A percentile compares a stretch with the other conserved stretches of the same genome.
These are phyloP conservation scores for Hydriomena furcata DNA, from an alignment of 2,888 invertebrate genomes.

Conservation along the genomic window DNA sequence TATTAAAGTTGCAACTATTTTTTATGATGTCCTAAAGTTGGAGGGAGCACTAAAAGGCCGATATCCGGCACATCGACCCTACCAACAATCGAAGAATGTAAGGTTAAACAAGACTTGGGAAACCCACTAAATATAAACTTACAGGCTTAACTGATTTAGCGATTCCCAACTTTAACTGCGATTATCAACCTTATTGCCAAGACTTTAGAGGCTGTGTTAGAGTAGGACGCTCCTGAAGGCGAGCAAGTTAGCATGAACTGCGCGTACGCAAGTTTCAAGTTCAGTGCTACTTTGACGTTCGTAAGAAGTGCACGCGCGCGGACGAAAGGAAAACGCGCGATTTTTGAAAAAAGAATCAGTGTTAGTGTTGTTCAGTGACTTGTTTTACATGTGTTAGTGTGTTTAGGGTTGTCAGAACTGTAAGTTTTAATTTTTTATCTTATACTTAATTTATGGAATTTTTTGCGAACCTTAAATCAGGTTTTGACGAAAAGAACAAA, in stretches of 20 bases:
- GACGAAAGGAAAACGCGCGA: constrained; percentile 17
- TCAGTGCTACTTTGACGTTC: constrained; percentile 68
- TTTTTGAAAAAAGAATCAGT: constrained; percentile 41
- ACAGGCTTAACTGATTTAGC: constrained; percentile 25
- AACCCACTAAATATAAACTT: constrained; percentile 47
- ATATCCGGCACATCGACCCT: too few species aligned
- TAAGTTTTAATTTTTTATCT: constrained; percentile 13
- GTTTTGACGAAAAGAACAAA: constrained; percentile 5
- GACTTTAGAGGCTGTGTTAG: constrained; percentile 18
- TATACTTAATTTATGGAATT: not conserved
- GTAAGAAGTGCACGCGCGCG: constrained; percentile 47
- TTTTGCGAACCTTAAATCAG: constrained; percentile 1
- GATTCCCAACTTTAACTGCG: not conserved
- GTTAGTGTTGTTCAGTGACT: constrained; percentile 43
- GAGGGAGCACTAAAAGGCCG: too few species aligned
- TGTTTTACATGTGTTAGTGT: constrained; percentile 36
- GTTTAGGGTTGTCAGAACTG: constrained; percentile 23
- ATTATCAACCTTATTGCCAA: constrained; percentile 29
- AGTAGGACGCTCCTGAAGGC: constrained; percentile 45
- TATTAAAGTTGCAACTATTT: too few species aligned
- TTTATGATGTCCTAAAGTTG: too few species aligned
- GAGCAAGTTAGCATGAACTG: constrained; percentile 49
- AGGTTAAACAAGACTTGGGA: constrained; percentile 38
- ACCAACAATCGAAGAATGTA: constrained; percentile 29
- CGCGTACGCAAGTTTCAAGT: constrained; percentile 63